phyloP scores from a whole-genome alignment of 2,888 invertebrate species.

The Acronicta leporina region DNA sequence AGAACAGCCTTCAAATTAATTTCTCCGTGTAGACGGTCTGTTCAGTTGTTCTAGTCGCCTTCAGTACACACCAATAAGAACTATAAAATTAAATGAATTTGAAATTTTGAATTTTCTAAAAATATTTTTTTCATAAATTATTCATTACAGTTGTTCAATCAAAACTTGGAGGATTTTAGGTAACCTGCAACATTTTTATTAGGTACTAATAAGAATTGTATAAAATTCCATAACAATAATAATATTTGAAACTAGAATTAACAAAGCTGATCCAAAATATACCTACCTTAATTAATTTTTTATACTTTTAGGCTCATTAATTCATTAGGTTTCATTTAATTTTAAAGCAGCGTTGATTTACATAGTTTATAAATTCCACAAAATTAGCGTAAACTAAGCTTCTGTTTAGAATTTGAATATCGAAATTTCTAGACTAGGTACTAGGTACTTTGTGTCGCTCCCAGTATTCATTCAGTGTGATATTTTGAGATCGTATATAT shows the following conservation, averaged over 20 bases:
- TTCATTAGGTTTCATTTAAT: no score
- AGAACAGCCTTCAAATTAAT: conserved; percentile 55
- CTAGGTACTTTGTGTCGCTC: neutral
- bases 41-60: conserved; percentile 37
- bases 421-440: neutral
- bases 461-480: conserved; percentile 1
- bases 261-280: no score
- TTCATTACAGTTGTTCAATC: neutral
- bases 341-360: neutral
- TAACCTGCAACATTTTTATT: no score
- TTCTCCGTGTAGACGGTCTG: conserved; percentile 34
- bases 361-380: conserved; percentile 1
- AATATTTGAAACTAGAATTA: no score
- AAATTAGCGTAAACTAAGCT: conserved; percentile 3
- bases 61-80: conserved; percentile 25
- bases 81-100: conserved; percentile 25
- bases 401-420: neutral
- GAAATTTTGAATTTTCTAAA: conserved; percentile 35
- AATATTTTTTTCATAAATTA: neutral
- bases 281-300: no score
- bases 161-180: neutral
- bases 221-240: no score
- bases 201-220: no score
- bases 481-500: neutral
- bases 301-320: no score